Evolutionary conservation across 2,113 vertebrate species (phyloP).

Genomic region (Notarius lentiginosus): DNA sequence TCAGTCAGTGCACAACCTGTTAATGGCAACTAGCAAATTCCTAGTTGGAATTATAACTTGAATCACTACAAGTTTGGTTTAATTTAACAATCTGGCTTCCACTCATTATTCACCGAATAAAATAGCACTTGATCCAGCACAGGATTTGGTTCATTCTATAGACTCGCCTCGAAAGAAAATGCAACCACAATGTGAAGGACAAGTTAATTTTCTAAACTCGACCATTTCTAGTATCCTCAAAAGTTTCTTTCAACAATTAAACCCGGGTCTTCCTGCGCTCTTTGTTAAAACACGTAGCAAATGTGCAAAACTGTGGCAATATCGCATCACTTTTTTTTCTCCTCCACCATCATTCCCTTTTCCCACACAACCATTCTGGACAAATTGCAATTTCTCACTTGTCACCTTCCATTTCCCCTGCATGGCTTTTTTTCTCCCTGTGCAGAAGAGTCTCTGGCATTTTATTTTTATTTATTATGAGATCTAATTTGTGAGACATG

Average conservation of each 20-base stretch:
- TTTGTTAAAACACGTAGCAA: neutral
- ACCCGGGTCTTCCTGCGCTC: neutral
- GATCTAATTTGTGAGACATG: neutral
- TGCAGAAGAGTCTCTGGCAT: neutral
- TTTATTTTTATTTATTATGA: slow-evolving; percentile 1
- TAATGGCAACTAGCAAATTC: neutral
- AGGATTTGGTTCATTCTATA: neutral
- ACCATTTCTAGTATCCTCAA: neutral
- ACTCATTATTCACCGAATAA: neutral
- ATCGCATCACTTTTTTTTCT: neutral
- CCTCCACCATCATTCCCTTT: neutral
- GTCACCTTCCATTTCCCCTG: slow-evolving; percentile 15
- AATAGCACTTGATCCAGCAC: neutral
- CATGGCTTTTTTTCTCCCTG: neutral
- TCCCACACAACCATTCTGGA: slow-evolving; percentile 12
- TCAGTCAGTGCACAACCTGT: neutral
- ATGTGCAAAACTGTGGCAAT: slow-evolving; percentile 12
- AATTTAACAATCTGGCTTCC: neutral
- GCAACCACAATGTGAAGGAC: neutral
- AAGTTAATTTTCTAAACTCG: neutral
- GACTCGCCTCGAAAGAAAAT: neutral
- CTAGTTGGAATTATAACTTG: neutral
- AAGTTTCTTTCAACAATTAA: neutral
- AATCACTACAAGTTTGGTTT: neutral
- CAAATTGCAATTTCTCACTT: slow-evolving; percentile 41